Base-by-base conservation (phyloP, 2,888 invertebrate genomes). In the Hydraecia micacea region DNA sequence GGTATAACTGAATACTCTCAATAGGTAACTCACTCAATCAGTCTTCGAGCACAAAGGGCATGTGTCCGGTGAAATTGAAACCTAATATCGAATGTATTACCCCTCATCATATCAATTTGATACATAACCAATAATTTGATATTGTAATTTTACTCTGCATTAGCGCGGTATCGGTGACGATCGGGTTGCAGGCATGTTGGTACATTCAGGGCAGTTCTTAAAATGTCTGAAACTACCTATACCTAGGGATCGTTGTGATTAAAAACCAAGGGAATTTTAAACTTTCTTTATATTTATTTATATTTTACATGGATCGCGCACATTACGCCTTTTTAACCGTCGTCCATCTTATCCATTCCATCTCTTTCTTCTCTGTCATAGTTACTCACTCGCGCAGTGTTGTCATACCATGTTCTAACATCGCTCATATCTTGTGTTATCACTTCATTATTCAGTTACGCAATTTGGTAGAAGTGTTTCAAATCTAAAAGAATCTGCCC, bases 111-210 rank as follows among this genome's bases (percentile, higher is more conserved):
- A 84, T 83, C 84, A 79, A 85, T 82, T 86, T 84, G 83, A 77
- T 88, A 87, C 80, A 73, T 83, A 83, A 80, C 84, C 87, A 81
- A 84, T 88, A 89, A 89, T 89, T 88, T 78, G 83, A 89, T 89
- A 87, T 88, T 88, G 88, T 89, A 89, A 89, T 88, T 89, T 86
- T 84, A 89, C 87, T 88, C 81, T 79, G 84, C 86, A 86, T 88
- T 89, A 84, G 78, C 78, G 74, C 63, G 73, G 80, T 75, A 74
- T 81, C 78, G 67, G 72, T 78, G 80, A 78, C 73, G 76, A 80
- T 68, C 66, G 49, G 28, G 86, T 87, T n/a, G 75, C 21, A 63
- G 77, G 9, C 0, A 83, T 39, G 0, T 36, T 7, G 4, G n/a
- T 1, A 52, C 3, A 4, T 8, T 66, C 52, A 9, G 15, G 81